phyloP scores from a whole-genome alignment of 2,113 vertebrate species.

The Raja brachyura region DNA sequence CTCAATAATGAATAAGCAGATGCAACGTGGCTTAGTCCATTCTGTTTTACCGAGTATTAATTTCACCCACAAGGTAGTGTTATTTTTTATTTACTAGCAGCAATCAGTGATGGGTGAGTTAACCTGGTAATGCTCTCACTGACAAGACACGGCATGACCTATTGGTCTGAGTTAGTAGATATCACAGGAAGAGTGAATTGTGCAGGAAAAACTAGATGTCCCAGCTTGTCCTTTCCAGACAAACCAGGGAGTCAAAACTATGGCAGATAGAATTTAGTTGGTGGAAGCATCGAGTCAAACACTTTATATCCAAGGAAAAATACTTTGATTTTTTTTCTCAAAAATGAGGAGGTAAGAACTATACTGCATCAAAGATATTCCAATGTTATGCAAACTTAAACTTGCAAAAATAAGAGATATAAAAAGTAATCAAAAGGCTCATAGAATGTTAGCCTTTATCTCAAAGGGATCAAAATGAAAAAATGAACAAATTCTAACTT shows the following conservation, averaged over 20 bases:
- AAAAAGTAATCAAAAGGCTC: neutral
- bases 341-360: too few relatives aligned
- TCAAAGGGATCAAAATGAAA: neutral
- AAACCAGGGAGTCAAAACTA: neutral
- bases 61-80: too few relatives aligned
- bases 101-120: neutral
- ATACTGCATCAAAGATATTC: neutral
- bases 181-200: neutral
- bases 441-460: neutral
- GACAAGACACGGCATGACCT: neutral
- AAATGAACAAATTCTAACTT: too few relatives aligned
- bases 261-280: neutral
- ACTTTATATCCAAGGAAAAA: neutral
- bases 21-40: neutral
- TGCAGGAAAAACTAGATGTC: neutral
- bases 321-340: neutral
- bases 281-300: neutral
- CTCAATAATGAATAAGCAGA: neutral
- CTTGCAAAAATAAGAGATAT: neutral
- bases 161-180: neutral
- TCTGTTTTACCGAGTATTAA: neutral
- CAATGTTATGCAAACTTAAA: neutral
- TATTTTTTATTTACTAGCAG: neutral
- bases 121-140: neutral
- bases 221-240: too few relatives aligned